phyloP scores from a whole-genome alignment of 2,888 invertebrate species.

The Allygus modestus region DNA sequence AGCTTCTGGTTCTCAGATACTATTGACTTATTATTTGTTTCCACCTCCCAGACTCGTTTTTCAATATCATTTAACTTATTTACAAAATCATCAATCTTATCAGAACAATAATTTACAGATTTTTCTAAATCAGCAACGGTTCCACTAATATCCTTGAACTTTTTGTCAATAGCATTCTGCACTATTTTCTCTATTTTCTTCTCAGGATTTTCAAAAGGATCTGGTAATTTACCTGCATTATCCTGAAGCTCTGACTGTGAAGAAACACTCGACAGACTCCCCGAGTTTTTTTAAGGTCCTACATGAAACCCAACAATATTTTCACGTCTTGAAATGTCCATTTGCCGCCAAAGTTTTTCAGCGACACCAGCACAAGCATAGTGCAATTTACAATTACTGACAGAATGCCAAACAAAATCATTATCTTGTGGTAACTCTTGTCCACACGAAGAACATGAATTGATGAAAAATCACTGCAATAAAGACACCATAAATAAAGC shows the following conservation, averaged over 20 bases:
- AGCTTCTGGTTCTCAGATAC: neutral
- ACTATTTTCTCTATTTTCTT: conserved; percentile 8
- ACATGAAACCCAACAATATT: conserved; percentile 11
- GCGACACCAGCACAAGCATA: conserved; percentile 8
- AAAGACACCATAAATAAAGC: too few relatives aligned
- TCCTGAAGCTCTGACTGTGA: neutral
- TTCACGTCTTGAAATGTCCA: conserved; percentile 11
- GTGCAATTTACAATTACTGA: conserved; percentile 35
- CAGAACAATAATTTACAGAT: conserved; percentile 27
- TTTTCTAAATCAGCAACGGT: neutral
- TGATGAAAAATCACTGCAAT: too few relatives aligned
- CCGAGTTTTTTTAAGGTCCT: conserved; percentile 25
- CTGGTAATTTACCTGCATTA: neutral
- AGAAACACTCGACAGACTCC: conserved; percentile 29
- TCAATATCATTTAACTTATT: neutral
- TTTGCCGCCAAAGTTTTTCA: conserved; percentile 14
- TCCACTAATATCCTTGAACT: neutral
- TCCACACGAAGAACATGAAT: conserved; percentile 21
- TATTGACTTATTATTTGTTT: neutral
- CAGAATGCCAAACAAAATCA: neutral
- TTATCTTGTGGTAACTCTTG: conserved; percentile 10
- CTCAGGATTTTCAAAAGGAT: neutral
- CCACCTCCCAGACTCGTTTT: neutral
- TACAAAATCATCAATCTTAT: neutral
- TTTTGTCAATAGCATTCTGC: conserved; percentile 15